Evolutionary conservation across 1,140 invertebrate species (phyloP), one percentile per base, ranked within the genome.

Genomic region (Ladona fulva): DNA sequence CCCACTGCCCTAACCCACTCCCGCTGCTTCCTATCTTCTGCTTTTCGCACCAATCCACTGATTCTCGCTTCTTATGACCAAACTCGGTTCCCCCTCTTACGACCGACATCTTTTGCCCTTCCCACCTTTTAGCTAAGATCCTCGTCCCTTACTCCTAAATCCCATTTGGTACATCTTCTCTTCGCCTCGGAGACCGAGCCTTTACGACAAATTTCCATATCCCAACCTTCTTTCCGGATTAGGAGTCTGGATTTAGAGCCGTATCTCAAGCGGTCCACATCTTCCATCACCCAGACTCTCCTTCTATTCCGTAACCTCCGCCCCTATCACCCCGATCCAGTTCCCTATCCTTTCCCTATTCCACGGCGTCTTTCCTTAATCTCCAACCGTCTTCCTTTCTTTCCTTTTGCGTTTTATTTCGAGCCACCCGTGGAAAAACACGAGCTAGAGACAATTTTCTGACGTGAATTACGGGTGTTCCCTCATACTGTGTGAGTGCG

Each of bases 121-220:
- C 44, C 52, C 52, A 16, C 52, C 52, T 66, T 66, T 66, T 66
- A 16, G 52, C 52, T 16, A 66, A 66, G 52, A 16, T 66, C 52
- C 52, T 66, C 52, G 16, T 66, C 52, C 14, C 52, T 11, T 19
- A 52, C 44, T 66, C 52, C 52, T 19, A 66, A 66, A 19, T 16
- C 52, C 52, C 52, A 5, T 6, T 6, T 22, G 16, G 52, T 22
- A 16, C 52, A 16, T 16, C 52, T 66, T 66, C 52, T 22, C 52
- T 12, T 66, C 52, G 52, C 52, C 52, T 22, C 52, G 44, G 44
- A 52, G 44, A 52, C 44, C 52, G n/a, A 66, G 14, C 52, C 52
- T 22, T 66, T 66, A 66, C 52, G 52, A 66, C 52, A 66, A 66
- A 66, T 66, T 66, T 66, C 52, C 52, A 66, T 66, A 66, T 66